Conservation (phyloP, 2,797 vertebrate species). For the Australoheros facetus region DNA sequence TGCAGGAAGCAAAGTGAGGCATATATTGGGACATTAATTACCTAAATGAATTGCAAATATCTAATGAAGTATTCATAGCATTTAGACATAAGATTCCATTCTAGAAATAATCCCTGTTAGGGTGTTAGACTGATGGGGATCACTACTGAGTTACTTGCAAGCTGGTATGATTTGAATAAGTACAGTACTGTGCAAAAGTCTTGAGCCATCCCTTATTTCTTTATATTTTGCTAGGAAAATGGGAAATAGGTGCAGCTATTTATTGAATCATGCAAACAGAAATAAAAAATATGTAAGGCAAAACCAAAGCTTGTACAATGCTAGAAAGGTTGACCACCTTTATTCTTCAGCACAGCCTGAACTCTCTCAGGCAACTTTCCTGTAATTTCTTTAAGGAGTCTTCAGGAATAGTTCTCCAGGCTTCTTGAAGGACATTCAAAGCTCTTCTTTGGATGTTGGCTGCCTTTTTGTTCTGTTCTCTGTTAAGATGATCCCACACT, state of each 20-base stretch:
- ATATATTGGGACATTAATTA: constrained; percentile 19
- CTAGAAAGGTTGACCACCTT: not conserved
- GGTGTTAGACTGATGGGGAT: not conserved
- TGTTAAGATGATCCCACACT: not conserved
- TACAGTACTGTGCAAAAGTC: not conserved
- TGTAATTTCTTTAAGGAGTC: too few species aligned
- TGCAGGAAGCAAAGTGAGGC: constrained; percentile 38
- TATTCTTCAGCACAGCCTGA: too few species aligned
- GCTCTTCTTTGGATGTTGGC: not conserved
- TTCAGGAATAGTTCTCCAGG: not conserved
- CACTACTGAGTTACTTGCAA: constrained; percentile 8
- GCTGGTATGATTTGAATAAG: not conserved
- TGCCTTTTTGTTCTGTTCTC: not conserved
- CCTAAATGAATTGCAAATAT: constrained; percentile 25
- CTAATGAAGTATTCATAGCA: constrained; percentile 25
- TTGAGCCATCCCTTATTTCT: not conserved
- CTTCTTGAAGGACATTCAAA: not conserved
- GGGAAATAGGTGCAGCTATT: not conserved
- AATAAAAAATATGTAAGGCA: not conserved
- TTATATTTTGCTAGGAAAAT: not conserved
- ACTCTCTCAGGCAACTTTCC: too few species aligned
- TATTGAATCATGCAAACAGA: not conserved
- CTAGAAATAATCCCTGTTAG: constrained; percentile 23
- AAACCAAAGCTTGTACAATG: not conserved
- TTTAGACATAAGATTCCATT: constrained; percentile 12